Evolutionary conservation across 2,888 invertebrate genomes (phyloP), one percentile per base, ranked within the genome.

Genomic region (Hedya salicella): DNA sequence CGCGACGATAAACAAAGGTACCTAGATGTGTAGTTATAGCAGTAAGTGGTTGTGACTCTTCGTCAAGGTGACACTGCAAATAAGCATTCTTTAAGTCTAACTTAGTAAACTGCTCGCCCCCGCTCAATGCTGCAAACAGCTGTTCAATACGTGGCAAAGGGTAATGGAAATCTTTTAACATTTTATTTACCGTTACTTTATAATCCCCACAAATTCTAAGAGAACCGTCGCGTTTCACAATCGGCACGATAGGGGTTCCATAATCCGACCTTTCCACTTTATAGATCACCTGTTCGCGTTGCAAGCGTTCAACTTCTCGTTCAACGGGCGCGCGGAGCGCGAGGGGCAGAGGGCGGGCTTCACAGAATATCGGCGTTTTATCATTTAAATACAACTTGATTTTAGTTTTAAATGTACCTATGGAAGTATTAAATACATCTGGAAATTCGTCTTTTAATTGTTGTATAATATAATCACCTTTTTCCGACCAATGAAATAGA

Each of bases 151-250:
- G 69, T 9, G 73, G 73, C 42, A 72, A 46, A 6, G 72, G 72
- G 44, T 72, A 74, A 44, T 70, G 66, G 52, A 61, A 59, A 32
- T 69, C 69, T 67, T 73, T 72, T 30, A 74, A 61, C 13, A 46
- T 17, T 36, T 60, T 63, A 57, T 77, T 75, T 8, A 75, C 60
- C 3, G 74, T 77, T 1, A 73, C 53, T 52, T 74, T 75, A 25
- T 75, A 76, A 61, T 75, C 72, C 0, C 72, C 74, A 16, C 75
- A 75, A 71, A 77, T 14, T 30, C 69, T 19, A 17, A 60, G 49
- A 0, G 30, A 13, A 6, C 61, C 61, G 16, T 52, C 19, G 6
- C 17, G n/a, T 9, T 59, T 59, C 4, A 48, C 48, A 4, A 59
- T 17, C 2, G 56, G 56, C 0, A 57, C 56, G 5, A 56, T 60